Evolutionary conservation across 2,888 invertebrate species (phyloP), one percentile per base, ranked within the genome.

Genomic region (Sceliomorpha sp.): DNA sequence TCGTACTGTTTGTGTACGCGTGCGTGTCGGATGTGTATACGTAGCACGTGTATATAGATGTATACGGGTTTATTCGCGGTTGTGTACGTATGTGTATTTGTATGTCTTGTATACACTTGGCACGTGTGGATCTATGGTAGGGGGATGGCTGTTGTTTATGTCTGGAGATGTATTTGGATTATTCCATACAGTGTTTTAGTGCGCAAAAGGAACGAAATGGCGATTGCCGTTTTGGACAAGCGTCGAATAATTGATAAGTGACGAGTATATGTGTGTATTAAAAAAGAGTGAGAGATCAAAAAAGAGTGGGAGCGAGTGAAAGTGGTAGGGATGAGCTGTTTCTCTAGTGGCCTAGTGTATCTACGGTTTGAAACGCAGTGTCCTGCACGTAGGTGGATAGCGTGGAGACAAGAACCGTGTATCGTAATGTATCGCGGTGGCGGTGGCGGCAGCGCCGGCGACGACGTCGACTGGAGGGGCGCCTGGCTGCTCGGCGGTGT

Each of bases 391-490:
- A 74, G 80, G 78, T 82, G 78, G 76, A 77, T 72, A 79, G 80
- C 80, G 79, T 80, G 79, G 81, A 82, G 82, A 82, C 82, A 81
- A 81, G 82, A 80, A 75, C 77, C 78, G 81, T 86, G 85, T 85
- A 86, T 86, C 84, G 86, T 84, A 83, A 84, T 86, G 84, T 84
- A 86, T 86, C 86, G 86, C 82, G 80, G 78, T 73, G 74, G 73
- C 75, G 74, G 73, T 67, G 72, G 76, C 73, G 74, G 74, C 69
- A 60, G 76, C 72, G 70, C 73, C 76, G 75, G 77, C 77, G 77
- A 75, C 78, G 74, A 76, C 78, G 76, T 75, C 77, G 78, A 73
- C 72, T 75, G 79, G 77, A 76, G 78, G 77, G 79, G 78, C 76
- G 73, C 78, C 60, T 47, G 67, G 59, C 42, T 59, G 67, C 44